A percentile compares a stretch with the other conserved stretches of the same genome.
Evolutionary conservation across 2,797 vertebrate genomes (phyloP).

Genomic region (Crax fasciolata): DNA sequence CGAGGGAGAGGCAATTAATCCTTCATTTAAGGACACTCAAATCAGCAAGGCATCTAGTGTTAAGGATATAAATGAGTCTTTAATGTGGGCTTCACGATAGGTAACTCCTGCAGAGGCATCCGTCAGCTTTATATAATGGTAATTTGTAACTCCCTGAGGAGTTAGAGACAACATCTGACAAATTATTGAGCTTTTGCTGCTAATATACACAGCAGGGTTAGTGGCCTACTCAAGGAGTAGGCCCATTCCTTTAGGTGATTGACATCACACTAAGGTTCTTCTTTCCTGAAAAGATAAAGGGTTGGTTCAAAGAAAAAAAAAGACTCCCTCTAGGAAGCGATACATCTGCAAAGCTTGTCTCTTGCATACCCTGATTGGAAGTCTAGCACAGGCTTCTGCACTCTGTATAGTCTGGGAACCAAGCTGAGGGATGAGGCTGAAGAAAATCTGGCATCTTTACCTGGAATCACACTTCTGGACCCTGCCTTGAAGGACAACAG

Average conservation of each 20-base stretch:
- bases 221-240: background rate
- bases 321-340: background rate
- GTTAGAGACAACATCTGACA: conserved; percentile 18
- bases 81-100: conserved; percentile 55
- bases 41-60: conserved; percentile 48
- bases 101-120: conserved; percentile 56
- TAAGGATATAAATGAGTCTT: conserved; percentile 59
- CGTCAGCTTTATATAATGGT: background rate
- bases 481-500: background rate
- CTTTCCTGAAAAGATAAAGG: background rate
- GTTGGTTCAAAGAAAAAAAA: background rate
- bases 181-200: conserved; percentile 13
- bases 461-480: conserved; percentile 9
- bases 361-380: fast-evolving
- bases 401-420: fast-evolving
- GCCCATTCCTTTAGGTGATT: background rate
- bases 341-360: background rate
- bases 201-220: conserved; percentile 7
- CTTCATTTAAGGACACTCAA: conserved; percentile 47
- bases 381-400: fast-evolving
- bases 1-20: conserved; percentile 60
- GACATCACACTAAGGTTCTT: background rate
- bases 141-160: conserved; percentile 30
- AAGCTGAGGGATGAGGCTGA: background rate
- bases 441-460: background rate